Base-by-base conservation (phyloP, 2,888 invertebrate genomes). In the Anorthoa munda region DNA sequence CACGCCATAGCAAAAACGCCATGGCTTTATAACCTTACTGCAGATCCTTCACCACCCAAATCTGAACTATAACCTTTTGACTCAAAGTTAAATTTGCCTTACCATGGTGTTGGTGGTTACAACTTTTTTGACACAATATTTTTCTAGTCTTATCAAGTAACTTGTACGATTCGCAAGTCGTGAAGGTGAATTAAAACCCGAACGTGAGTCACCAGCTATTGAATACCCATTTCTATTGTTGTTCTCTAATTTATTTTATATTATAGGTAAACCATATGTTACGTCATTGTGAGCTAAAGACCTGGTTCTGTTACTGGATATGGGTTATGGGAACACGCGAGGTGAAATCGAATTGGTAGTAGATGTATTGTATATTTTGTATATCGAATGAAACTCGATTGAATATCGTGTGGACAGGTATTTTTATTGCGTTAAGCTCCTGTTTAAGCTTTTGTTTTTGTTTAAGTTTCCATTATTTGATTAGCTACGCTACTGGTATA, bases 111-210 rank as follows among this genome's bases (percentile, higher is more conserved):
- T 39, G 72, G 69, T 64, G 53, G 21, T 69, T 86, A 85, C 0
- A 79, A 69, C 72, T 48, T 81, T 86, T 81, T 53, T 4, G 2
- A 61, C n/a, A 45, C 56, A 58, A 2, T 12, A 23, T 63, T 77
- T 84, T 79, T 71, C 61, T 58, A 84, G 87, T 89, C 91, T 94
- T 94, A 94, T 94, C 94, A 92, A 90, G 92, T 93, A 91, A 91
- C 92, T 90, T 89, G 89, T 90, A 92, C 92, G 87, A 92, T 93
- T 93, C 92, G 92, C 93, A 79, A 92, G 89, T 86, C 77, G 84
- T 81, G 81, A 79, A 84, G 89, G 90, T 90, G 91, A 92, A 92
- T 90, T 91, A 90, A 91, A 90, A 90, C 84, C 88, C 80, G 72
- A 88, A 88, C 89, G 90, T 92, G 90, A 93, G 87, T 92, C 92